Percentiles rank a stretch among this genome's conserved stretches.
Conservation (phyloP, 2,888 invertebrate species). For the Pocota personata region DNA sequence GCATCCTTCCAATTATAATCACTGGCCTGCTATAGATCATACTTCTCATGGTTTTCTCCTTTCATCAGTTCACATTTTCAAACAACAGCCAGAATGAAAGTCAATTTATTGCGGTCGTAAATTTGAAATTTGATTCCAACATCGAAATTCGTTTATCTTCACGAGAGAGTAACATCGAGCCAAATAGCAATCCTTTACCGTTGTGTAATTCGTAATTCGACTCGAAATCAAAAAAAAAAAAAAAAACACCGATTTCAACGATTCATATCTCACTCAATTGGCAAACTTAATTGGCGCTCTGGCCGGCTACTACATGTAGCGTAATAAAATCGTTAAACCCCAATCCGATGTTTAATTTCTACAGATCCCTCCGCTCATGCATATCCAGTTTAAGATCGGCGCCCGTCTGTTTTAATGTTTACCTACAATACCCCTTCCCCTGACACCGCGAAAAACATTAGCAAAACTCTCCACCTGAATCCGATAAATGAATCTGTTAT, state of each 20-base stretch:
- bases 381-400: not conserved
- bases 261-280: slow-evolving; percentile 68
- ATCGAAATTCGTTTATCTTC: slow-evolving; percentile 49
- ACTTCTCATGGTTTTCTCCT: slow-evolving; percentile 6
- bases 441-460: not conserved
- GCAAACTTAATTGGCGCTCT: slow-evolving; percentile 61
- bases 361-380: not conserved
- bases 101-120: slow-evolving; percentile 49
- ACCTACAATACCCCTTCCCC: not conserved
- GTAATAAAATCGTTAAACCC: slow-evolving; percentile 59
- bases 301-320: slow-evolving; percentile 52
- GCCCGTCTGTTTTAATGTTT: not conserved
- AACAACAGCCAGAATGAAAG: slow-evolving; percentile 40
- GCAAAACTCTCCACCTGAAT: slow-evolving; percentile 48
- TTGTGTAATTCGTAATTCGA: slow-evolving; percentile 59
- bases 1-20: not conserved
- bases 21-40: slow-evolving; percentile 5
- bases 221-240: not conserved
- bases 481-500: slow-evolving; percentile 57
- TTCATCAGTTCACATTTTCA: slow-evolving; percentile 28
- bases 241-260: slow-evolving; percentile 26
- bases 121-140: slow-evolving; percentile 63
- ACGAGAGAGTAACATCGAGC: not conserved
- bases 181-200: slow-evolving; percentile 44
- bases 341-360: slow-evolving; percentile 50